Percentiles rank a stretch among this genome's conserved stretches.
These are phyloP conservation scores for Micronisus gabar DNA, from an alignment of 2,113 vertebrate genomes.

Conservation along the genomic window DNA sequence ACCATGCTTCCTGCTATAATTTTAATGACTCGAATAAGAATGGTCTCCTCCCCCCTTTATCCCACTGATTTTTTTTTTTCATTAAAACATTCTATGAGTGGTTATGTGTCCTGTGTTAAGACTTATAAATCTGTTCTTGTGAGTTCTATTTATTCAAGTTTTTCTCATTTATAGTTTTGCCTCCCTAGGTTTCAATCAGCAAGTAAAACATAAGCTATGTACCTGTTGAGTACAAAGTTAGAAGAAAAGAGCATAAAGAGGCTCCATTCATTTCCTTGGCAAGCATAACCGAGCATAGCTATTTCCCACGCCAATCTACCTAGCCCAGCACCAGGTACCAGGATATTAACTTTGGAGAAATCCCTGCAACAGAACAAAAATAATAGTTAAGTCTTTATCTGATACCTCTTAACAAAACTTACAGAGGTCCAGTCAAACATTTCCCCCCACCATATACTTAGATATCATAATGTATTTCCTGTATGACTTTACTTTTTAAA, in stretches of 20 bases:
- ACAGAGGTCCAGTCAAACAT: slow-evolving; percentile 7
- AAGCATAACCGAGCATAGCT: slow-evolving; percentile 86
- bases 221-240: slow-evolving; percentile 95
- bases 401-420: slow-evolving; percentile 50
- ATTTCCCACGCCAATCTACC: slow-evolving; percentile 94
- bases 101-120: not conserved
- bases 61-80: not conserved
- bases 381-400: slow-evolving; percentile 69
- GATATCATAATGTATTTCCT: not conserved
- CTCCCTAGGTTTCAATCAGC: not conserved
- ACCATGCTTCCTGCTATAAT: not conserved
- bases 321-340: slow-evolving; percentile 92
- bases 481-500: not conserved
- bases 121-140: not conserved
- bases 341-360: slow-evolving; percentile 91
- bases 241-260: slow-evolving; percentile 98
- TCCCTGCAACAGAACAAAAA: slow-evolving; percentile 87
- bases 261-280: slow-evolving; percentile 96
- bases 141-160: not conserved
- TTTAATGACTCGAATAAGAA: not conserved
- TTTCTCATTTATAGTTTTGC: not conserved
- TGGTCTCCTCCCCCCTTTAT: not conserved
- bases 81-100: not conserved
- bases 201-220: slow-evolving; percentile 50
- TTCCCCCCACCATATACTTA: not conserved